phyloP scores from a whole-genome alignment of 35 echinoderm and acorn worm genomes.

The Apostichopus californicus region DNA sequence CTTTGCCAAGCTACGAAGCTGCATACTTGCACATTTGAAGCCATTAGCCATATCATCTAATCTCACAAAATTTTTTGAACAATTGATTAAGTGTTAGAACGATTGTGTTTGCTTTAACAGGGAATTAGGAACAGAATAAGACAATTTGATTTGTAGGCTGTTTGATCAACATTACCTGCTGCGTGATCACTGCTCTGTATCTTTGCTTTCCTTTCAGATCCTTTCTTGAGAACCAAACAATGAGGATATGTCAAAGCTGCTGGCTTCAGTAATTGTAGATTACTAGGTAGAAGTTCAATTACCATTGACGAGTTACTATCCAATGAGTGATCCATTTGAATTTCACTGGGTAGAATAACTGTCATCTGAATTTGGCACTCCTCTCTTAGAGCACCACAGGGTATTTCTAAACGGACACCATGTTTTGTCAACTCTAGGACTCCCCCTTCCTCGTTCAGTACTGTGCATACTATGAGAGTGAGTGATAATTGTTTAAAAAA shows the following conservation, averaged over 20 bases:
- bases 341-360: not conserved
- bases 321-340: not conserved
- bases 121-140: too few species aligned
- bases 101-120: too few species aligned
- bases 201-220: not conserved
- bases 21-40: too few species aligned
- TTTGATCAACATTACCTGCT: not conserved
- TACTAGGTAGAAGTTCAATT: not conserved
- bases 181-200: not conserved
- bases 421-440: not conserved
- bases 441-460: not conserved
- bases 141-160: too few species aligned
- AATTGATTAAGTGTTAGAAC: too few species aligned
- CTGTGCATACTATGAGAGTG: too few species aligned
- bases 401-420: not conserved
- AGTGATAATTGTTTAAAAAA: too few species aligned
- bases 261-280: not conserved
- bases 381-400: not conserved
- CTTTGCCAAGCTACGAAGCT: too few species aligned
- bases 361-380: not conserved
- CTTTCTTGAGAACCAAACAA: not conserved
- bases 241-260: not conserved
- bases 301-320: conserved; percentile 5
- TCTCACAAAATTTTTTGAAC: too few species aligned
- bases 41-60: too few species aligned